Percentiles rank a stretch among this genome's conserved stretches.
Evolutionary conservation across 2,113 vertebrate genomes (phyloP).

Genomic region (Anarhynchus alexandrinus): DNA sequence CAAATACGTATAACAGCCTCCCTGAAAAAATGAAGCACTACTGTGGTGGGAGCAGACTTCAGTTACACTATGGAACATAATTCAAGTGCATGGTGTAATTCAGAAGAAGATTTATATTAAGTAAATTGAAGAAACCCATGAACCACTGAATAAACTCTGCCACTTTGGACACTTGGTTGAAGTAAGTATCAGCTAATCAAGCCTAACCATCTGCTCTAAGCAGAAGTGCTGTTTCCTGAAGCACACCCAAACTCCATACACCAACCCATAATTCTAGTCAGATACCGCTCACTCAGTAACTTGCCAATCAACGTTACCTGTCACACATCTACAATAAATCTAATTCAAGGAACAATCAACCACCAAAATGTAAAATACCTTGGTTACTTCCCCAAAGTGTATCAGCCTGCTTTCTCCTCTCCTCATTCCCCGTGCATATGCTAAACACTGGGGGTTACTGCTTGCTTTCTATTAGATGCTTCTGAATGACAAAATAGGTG

Average conservation of each 20-base stretch:
- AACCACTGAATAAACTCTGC: neutral
- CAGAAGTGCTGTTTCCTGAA: neutral
- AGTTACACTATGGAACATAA: neutral
- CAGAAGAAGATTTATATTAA: neutral
- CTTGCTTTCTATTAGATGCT: neutral
- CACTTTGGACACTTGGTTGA: neutral
- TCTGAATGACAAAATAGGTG: neutral
- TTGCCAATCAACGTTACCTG: neutral
- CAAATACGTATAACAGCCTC: neutral
- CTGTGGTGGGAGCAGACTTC: neutral
- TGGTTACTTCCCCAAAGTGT: neutral
- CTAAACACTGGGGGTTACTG: neutral
- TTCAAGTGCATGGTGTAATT: neutral
- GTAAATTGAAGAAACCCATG: neutral
- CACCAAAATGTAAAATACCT: neutral
- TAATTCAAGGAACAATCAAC: neutral
- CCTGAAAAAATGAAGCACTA: neutral
- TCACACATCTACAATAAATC: neutral
- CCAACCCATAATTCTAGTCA: neutral
- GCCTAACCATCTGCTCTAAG: neutral
- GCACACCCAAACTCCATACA: neutral
- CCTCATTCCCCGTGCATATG: fast-evolving
- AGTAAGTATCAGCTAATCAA: neutral
- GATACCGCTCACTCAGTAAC: neutral
- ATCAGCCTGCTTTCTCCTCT: neutral